Conservation (phyloP, 1,140 invertebrate species). For the Mycetomoellerius zeteki region DNA sequence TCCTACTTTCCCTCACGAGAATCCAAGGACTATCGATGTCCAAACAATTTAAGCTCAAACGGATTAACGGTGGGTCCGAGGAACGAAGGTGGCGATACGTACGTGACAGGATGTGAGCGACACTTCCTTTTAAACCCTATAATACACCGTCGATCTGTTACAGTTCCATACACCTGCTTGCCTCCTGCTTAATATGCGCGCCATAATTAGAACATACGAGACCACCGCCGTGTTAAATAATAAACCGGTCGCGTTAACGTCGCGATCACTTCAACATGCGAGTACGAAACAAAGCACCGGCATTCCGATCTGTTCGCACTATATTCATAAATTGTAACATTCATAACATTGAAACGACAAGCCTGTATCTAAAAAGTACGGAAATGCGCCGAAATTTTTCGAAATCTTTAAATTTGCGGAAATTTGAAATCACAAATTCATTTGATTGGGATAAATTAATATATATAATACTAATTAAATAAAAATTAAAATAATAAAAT, state of each 20-base stretch:
- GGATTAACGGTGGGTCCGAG: conserved; percentile 63
- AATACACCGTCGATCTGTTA: conserved; percentile 80
- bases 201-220: conserved; percentile 79
- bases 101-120: conserved; percentile 83
- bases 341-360: background rate
- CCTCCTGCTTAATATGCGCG: conserved; percentile 76
- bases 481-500: too few species aligned
- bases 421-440: background rate
- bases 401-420: background rate
- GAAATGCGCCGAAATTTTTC: background rate
- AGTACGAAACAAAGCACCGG: conserved; percentile 8
- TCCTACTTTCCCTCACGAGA: conserved; percentile 4
- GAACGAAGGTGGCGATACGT: conserved; percentile 62
- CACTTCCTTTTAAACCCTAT: conserved; percentile 81
- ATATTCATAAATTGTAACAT: background rate
- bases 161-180: conserved; percentile 82
- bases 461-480: too few species aligned
- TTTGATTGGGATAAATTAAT: background rate
- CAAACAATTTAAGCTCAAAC: conserved; percentile 55
- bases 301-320: background rate
- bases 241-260: conserved; percentile 65
- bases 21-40: conserved; percentile 1
- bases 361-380: background rate
- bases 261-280: background rate
- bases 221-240: conserved; percentile 75